These are phyloP conservation scores for Melanotaenia maccullochi DNA, from an alignment of 2,797 vertebrate species.

Conservation along the genomic window DNA sequence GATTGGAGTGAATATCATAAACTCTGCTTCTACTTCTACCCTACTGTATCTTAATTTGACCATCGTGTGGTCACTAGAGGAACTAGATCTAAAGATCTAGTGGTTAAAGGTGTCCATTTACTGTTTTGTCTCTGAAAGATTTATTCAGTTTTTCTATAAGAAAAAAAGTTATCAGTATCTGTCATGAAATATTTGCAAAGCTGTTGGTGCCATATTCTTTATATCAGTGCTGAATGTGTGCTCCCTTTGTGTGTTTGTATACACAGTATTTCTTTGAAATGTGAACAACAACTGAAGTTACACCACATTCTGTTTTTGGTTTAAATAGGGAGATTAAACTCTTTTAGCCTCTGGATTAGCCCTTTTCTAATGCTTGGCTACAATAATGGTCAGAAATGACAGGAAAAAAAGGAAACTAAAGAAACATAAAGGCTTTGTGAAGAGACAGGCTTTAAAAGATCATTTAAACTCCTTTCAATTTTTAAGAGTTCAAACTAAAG, in stretches of 20 bases:
- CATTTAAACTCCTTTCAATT: conserved; percentile 4
- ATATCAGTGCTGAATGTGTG: background rate
- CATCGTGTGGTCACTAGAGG: background rate
- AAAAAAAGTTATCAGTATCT: background rate
- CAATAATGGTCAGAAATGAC: background rate
- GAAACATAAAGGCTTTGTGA: background rate
- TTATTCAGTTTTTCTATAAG: background rate
- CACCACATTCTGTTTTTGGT: background rate
- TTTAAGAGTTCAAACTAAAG: conserved; percentile 17
- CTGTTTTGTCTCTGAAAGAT: background rate
- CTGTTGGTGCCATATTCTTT: background rate
- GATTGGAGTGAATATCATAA: too few species aligned
- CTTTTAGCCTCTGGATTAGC: background rate
- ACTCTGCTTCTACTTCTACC: too few species aligned
- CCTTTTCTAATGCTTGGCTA: background rate
- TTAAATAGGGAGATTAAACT: background rate
- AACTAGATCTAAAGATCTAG: background rate
- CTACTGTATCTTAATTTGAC: background rate
- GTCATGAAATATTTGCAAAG: background rate
- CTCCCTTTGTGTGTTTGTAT: background rate
- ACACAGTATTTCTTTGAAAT: background rate
- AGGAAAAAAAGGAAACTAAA: background rate
- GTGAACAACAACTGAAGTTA: background rate
- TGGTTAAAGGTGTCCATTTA: background rate
- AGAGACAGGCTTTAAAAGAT: background rate